These are phyloP conservation scores for Fragariocoptes setiger DNA, from an alignment of 1,140 invertebrate species.

Conservation along the genomic window DNA sequence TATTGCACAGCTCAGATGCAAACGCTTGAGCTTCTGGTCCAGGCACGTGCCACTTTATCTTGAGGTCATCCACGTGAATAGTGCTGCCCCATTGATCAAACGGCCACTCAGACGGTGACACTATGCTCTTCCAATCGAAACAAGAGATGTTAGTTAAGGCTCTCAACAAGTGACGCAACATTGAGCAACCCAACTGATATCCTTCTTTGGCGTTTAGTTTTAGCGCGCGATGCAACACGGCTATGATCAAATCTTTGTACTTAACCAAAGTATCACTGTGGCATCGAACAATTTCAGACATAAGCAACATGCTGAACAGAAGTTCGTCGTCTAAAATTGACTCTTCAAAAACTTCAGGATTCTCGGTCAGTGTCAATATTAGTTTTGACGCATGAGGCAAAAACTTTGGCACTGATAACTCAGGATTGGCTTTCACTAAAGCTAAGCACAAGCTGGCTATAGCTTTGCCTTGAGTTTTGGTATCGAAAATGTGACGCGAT, in stretches of 20 bases:
- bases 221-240: conserved; percentile 28
- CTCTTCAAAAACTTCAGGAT: conserved; percentile 27
- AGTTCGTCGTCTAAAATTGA: conserved; percentile 45
- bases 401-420: conserved; percentile 32
- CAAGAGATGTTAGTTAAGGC: conserved; percentile 27
- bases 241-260: conserved; percentile 25
- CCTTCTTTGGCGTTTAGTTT: conserved; percentile 28
- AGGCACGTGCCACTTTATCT: conserved; percentile 43
- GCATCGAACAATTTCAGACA: conserved; percentile 30
- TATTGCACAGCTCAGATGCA: conserved; percentile 24
- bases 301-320: conserved; percentile 36
- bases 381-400: conserved; percentile 32
- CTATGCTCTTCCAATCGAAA: conserved; percentile 27
- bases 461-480: conserved; percentile 41
- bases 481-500: conserved; percentile 37
- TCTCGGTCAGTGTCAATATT: conserved; percentile 23
- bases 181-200: conserved; percentile 21
- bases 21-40: conserved; percentile 29
- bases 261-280: conserved; percentile 26
- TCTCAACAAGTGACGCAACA: conserved; percentile 22
- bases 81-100: conserved; percentile 41
- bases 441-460: conserved; percentile 31
- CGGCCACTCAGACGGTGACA: conserved; percentile 30
- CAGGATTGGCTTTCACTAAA: conserved; percentile 28
- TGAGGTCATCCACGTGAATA: conserved; percentile 27